Conservation (phyloP, 1,140 invertebrate genomes). For the Drosophila sproati region DNA sequence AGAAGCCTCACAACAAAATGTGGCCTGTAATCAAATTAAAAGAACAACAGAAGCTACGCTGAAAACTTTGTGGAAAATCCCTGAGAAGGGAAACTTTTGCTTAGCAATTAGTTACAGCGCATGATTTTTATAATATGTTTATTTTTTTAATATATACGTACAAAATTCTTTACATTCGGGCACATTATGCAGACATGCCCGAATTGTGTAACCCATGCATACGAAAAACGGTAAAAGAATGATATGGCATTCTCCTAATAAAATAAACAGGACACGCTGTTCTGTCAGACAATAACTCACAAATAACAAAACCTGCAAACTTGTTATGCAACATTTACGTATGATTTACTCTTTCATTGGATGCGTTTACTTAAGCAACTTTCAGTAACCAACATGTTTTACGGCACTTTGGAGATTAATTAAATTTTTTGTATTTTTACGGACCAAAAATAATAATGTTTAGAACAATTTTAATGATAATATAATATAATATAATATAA, state of each 20-base stretch:
- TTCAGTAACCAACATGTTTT: neutral
- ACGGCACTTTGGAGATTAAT: no score
- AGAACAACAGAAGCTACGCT: slow-evolving; percentile 45
- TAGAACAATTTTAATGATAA: no score
- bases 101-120: slow-evolving; percentile 71
- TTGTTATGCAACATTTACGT: slow-evolving; percentile 43
- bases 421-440: no score
- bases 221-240: slow-evolving; percentile 29
- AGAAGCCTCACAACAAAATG: slow-evolving; percentile 42
- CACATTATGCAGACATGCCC: slow-evolving; percentile 26
- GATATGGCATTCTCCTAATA: slow-evolving; percentile 20
- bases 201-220: slow-evolving; percentile 4
- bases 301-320: slow-evolving; percentile 33
- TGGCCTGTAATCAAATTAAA: slow-evolving; percentile 75
- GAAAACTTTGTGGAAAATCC: slow-evolving; percentile 41
- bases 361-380: neutral
- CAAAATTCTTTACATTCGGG: slow-evolving; percentile 11
- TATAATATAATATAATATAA: no score
- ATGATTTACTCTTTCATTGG: neutral
- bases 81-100: slow-evolving; percentile 34
- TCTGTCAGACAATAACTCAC: slow-evolving; percentile 49
- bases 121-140: slow-evolving; percentile 57
- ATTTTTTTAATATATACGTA: neutral
- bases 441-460: neutral
- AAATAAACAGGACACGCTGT: slow-evolving; percentile 53